Conservation (phyloP, 2,113 vertebrate species). For the Tiliqua scincoides region DNA sequence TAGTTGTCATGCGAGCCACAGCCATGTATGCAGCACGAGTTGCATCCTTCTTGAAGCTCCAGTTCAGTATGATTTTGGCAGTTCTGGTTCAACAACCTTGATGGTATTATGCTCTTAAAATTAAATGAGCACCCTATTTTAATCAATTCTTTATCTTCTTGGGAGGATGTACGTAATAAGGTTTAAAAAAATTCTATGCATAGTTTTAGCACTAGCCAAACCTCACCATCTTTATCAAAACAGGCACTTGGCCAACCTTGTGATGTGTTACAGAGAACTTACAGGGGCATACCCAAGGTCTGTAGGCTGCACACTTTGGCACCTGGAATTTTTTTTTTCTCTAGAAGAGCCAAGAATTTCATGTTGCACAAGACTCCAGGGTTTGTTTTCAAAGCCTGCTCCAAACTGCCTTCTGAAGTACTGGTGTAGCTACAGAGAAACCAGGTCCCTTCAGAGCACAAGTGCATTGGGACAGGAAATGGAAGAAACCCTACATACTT, state of each 20-base stretch:
- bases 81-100: constrained; percentile 50
- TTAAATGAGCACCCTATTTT: constrained; percentile 63
- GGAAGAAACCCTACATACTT: constrained; percentile 81
- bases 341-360: constrained; percentile 74
- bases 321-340: constrained; percentile 74
- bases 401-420: constrained; percentile 73
- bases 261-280: constrained; percentile 86
- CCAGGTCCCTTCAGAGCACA: constrained; percentile 77
- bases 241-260: constrained; percentile 81
- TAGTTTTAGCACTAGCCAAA: constrained; percentile 81
- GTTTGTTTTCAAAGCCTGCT: constrained; percentile 77
- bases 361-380: constrained; percentile 78
- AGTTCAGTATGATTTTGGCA: constrained; percentile 56
- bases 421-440: constrained; percentile 91
- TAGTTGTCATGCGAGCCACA: constrained; percentile 60
- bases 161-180: constrained; percentile 82
- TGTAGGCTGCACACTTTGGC: constrained; percentile 79
- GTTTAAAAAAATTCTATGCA: constrained; percentile 77
- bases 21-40: constrained; percentile 69
- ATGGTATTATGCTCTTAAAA: constrained; percentile 73
- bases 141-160: constrained; percentile 66
- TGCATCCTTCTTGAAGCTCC: constrained; percentile 57
- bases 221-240: constrained; percentile 69
- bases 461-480: constrained; percentile 70
- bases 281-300: constrained; percentile 80